These are phyloP conservation scores for Orchestes rusci DNA, from an alignment of 2,888 invertebrate genomes.

Conservation along the genomic window DNA sequence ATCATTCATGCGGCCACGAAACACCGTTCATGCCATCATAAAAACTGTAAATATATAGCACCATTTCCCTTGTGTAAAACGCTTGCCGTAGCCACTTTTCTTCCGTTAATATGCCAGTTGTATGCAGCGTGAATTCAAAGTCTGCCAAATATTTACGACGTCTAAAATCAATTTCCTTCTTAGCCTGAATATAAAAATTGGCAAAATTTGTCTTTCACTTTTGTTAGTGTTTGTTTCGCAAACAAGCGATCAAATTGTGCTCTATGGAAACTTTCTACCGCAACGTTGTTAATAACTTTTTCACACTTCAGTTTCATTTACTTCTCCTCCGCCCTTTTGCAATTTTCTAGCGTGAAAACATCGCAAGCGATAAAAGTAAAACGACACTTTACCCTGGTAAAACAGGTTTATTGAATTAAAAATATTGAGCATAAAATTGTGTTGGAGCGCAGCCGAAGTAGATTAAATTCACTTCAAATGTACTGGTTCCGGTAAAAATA, in stretches of 20 bases:
- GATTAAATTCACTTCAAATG: constrained; percentile 5
- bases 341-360: constrained; percentile 16
- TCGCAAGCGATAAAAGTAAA: constrained; percentile 18
- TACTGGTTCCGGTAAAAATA: too few species aligned
- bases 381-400: constrained; percentile 9
- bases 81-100: constrained; percentile 12
- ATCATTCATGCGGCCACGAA: constrained; percentile 25
- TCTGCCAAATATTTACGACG: too few species aligned
- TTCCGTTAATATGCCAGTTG: too few species aligned
- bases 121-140: too few species aligned
- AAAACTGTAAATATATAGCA: constrained; percentile 21
- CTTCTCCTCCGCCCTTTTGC: constrained; percentile 20
- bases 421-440: constrained; percentile 11
- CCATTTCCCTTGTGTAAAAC: constrained; percentile 17
- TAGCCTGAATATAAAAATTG: too few species aligned
- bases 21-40: constrained; percentile 17
- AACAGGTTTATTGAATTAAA: constrained; percentile 17
- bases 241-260: too few species aligned
- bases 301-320: constrained; percentile 19
- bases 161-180: too few species aligned
- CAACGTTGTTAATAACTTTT: constrained; percentile 19
- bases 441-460: not conserved
- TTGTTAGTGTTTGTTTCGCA: too few species aligned
- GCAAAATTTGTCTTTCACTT: too few species aligned
- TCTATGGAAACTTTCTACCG: constrained; percentile 19